Conservation (phyloP, 2,888 invertebrate species). For the Sinodicranocentrus sp. region DNA sequence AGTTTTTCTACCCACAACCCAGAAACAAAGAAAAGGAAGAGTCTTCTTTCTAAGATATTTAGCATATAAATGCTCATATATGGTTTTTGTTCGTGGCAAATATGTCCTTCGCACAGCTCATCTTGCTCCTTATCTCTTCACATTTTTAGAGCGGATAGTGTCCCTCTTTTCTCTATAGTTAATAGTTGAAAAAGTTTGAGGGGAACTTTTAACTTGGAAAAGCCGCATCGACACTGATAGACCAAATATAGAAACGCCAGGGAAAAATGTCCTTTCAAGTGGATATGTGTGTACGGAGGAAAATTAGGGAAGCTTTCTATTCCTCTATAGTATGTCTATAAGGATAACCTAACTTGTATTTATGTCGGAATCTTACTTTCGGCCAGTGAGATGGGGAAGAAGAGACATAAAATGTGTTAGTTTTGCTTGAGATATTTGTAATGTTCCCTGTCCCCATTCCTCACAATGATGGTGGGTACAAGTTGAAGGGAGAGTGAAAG, state of each 20-base stretch:
- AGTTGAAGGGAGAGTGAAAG: neutral
- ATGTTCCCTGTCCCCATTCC: conserved; percentile 31
- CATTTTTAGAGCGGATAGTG: neutral
- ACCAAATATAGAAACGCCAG: neutral
- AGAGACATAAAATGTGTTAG: conserved; percentile 40
- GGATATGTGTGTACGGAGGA: neutral
- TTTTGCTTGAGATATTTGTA: conserved; percentile 39
- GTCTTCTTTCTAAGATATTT: neutral
- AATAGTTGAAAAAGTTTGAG: neutral
- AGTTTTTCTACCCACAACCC: neutral
- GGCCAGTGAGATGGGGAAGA: conserved; percentile 2
- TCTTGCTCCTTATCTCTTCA: conserved; percentile 5
- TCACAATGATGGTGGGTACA: conserved; percentile 7
- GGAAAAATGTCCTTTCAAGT: neutral
- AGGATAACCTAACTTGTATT: neutral
- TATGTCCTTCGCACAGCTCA: neutral
- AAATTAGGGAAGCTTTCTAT: neutral
- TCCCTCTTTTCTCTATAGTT: neutral
- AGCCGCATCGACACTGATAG: neutral
- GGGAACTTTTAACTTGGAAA: neutral
- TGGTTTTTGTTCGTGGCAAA: conserved; percentile 3
- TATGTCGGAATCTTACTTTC: neutral
- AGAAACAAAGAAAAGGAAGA: neutral
- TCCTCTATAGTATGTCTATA: neutral
- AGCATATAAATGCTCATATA: conserved; percentile 33